Evolutionary conservation across 1,140 invertebrate species (phyloP), one percentile per base, ranked within the genome.

Genomic region (Nymphalis io): DNA sequence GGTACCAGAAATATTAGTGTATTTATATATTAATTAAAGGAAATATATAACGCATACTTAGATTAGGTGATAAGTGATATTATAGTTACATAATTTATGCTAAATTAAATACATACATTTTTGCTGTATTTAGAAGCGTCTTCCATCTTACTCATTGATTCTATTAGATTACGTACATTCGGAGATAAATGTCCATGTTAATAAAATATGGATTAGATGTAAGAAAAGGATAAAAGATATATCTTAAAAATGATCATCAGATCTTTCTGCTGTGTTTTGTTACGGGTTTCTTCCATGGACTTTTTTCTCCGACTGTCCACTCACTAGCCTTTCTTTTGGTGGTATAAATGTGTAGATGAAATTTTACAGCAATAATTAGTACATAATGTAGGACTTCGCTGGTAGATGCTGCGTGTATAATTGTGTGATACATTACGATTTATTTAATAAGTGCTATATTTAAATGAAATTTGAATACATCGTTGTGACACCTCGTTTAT

Each of bases 301-400:
- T 74, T 76, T 76, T 78, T 70, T 73, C 73, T 74, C 61, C 73
- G 72, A 68, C 73, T 66, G 76, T 74, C 63, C 61, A 69, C 58
- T 79, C 65, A 88, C 81, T 87, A 89, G 87, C 87, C 87, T 90
- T 89, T 87, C 82, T 87, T 87, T 88, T 79, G 85, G 82, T 88
- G 86, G 82, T 87, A 84, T 83, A 83, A 80, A 65, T 66, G 83
- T 80, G 85, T 90, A 89, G 88, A 85, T 84, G 74, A 89, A 76
- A 85, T 80, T 85, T 87, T 85, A 88, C 88, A 90, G 88, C 88
- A 90, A 90, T 90, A 90, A 90, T 87, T 89, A 89, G 87, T 87
- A 84, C 70, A 80, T 89, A 88, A 89, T 74, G 82, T 87, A 87
- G 85, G 82, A 81, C 74, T 84, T 84, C 81, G 86, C 87, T 89